These are phyloP conservation scores for Stenopsyche tienmushanensis DNA, from an alignment of 1,140 invertebrate species.

Conservation along the genomic window DNA sequence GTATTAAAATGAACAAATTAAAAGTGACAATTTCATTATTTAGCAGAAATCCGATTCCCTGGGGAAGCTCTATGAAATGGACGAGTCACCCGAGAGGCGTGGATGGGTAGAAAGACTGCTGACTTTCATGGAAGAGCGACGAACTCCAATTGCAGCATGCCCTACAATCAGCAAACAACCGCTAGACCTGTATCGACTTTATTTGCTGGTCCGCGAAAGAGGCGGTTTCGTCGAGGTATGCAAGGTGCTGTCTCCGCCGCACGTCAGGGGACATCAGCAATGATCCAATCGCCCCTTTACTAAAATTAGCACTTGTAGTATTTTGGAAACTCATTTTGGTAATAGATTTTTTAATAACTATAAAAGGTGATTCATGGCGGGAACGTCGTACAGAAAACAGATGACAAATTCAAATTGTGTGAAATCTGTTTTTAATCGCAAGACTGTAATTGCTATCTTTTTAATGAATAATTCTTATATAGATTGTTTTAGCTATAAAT, in stretches of 20 bases:
- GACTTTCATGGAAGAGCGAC: slow-evolving; percentile 89
- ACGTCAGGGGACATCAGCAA: slow-evolving; percentile 27
- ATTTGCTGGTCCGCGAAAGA: slow-evolving; percentile 91
- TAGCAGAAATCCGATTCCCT: slow-evolving; percentile 84
- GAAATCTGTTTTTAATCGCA: too few species aligned
- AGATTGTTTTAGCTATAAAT: too few species aligned
- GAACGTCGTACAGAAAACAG: too few species aligned
- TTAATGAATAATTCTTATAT: too few species aligned
- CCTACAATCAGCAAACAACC: slow-evolving; percentile 98
- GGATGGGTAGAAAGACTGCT: slow-evolving; percentile 91
- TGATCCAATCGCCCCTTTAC: slow-evolving; percentile 12
- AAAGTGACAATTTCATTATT: slow-evolving; percentile 8
- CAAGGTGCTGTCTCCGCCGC: slow-evolving; percentile 64
- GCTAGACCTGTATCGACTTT: slow-evolving; percentile 94
- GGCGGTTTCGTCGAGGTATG: slow-evolving; percentile 97
- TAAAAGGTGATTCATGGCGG: too few species aligned
- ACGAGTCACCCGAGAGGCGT: slow-evolving; percentile 87
- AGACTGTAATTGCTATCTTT: too few species aligned
- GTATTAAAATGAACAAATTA: not conserved
- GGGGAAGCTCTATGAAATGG: slow-evolving; percentile 95
- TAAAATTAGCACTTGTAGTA: slow-evolving; percentile 9
- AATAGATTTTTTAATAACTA: too few species aligned
- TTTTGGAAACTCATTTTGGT: too few species aligned
- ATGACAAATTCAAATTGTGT: too few species aligned
- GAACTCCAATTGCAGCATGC: slow-evolving; percentile 89